phyloP scores from a whole-genome alignment of 2,888 invertebrate species.

The Lasioglossum morio region DNA sequence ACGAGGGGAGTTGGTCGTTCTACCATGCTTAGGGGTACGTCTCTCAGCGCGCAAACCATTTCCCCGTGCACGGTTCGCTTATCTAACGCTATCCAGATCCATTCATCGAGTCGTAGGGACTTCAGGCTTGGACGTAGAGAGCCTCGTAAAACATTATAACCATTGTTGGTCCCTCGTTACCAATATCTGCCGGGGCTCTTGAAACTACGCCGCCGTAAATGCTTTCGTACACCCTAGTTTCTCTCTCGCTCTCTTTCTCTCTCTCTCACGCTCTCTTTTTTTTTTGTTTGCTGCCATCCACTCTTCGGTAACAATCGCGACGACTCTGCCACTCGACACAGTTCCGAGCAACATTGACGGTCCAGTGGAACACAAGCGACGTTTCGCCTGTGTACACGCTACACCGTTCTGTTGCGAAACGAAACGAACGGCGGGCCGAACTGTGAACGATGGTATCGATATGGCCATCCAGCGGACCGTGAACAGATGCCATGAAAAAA shows the following conservation, averaged over 20 bases:
- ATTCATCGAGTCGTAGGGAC: constrained; percentile 35
- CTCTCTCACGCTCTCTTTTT: background rate
- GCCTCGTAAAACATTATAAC: constrained; percentile 61
- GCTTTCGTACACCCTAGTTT: constrained; percentile 13
- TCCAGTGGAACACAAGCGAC: background rate
- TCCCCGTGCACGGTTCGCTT: constrained; percentile 38
- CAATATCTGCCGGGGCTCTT: constrained; percentile 39
- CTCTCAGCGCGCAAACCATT: constrained; percentile 24
- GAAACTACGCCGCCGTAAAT: constrained; percentile 12
- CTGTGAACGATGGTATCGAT: background rate
- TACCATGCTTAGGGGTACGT: constrained; percentile 29
- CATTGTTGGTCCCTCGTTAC: constrained; percentile 50
- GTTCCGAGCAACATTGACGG: background rate
- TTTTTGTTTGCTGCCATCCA: background rate
- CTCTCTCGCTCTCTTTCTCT: background rate
- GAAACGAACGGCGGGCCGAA: background rate
- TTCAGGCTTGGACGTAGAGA: constrained; percentile 15
- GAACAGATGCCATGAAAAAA: background rate
- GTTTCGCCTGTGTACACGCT: background rate
- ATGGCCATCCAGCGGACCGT: background rate
- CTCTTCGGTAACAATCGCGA: constrained; percentile 11
- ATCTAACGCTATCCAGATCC: constrained; percentile 52
- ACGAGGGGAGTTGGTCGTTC: constrained; percentile 20
- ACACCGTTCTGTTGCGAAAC: background rate
- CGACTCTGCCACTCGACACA: background rate